phyloP scores from a whole-genome alignment of 2,888 invertebrate species.

The Dyspetes luteomarginatus region DNA sequence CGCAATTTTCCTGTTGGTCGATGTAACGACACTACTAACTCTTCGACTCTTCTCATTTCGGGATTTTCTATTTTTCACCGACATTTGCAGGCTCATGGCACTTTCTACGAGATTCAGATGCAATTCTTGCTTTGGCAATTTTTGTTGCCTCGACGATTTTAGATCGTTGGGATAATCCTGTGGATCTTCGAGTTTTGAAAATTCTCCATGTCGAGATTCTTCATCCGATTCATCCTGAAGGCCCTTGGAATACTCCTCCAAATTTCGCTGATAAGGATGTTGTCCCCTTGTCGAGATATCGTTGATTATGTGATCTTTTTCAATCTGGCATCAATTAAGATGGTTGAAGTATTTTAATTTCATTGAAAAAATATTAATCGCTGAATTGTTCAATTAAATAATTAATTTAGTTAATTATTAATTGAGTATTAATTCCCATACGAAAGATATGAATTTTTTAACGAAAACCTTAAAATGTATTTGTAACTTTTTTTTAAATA shows the following conservation, averaged over 20 bases:
- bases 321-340: not conserved
- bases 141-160: slow-evolving; percentile 14
- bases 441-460: too few species aligned
- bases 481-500: too few species aligned
- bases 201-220: slow-evolving; percentile 32
- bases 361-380: not conserved
- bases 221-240: slow-evolving; percentile 60
- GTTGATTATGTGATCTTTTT: slow-evolving; percentile 8
- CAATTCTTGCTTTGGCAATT: slow-evolving; percentile 56
- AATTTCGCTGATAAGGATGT: slow-evolving; percentile 60
- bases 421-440: too few species aligned
- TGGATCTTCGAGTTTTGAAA: slow-evolving; percentile 10
- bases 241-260: slow-evolving; percentile 65
- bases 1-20: slow-evolving; percentile 61
- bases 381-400: too few species aligned
- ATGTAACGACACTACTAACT: slow-evolving; percentile 41
- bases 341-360: not conserved
- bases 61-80: slow-evolving; percentile 43
- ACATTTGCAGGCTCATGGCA: slow-evolving; percentile 26
- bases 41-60: slow-evolving; percentile 63
- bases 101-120: slow-evolving; percentile 64
- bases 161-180: not conserved
- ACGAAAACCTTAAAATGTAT: too few species aligned
- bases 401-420: too few species aligned
- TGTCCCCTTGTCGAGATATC: slow-evolving; percentile 40